Base-by-base conservation (phyloP, 2,113 vertebrate genomes). In the Micronisus gabar region DNA sequence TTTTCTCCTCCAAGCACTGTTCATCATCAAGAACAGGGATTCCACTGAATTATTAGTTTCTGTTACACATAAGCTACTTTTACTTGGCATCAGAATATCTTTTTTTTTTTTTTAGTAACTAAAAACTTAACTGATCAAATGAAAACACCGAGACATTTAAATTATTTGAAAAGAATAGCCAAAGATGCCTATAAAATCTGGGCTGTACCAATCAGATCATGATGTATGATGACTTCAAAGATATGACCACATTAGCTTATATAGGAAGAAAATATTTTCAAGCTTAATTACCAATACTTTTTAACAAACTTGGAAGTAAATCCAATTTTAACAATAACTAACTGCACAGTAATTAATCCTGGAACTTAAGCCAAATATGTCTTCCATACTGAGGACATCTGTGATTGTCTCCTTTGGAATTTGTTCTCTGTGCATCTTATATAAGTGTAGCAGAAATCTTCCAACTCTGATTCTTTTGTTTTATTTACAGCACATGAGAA, bases 341-440 rank as follows among this genome's bases (percentile, higher is more conserved):
- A 96, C 89, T 85, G 89, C 81, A 90, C 78, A 95, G 89, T 91
- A 89, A 97, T 96, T 95, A 95, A 89, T 94, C 81, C 78, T 95
- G 81, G 84, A 95, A 94, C 38, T 66, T 76, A 85, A 94, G 95
- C 91, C 97, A 96, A 96, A 89, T 73, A 55, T 89, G 62, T 95
- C 81, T 97, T 97, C 94, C 95, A 67, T 90, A 94, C 66, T 80
- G 66, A 94, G 86, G 79, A 96, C 93, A 97, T 95, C 95, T 95
- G 96, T 82, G 86, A 92, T 90, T 94, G 90, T 91, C 86, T 95
- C 40, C 45, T 95, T 89, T 95, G 91, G 93, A 95, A 93, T 85
- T 90, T 76, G 86, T 91, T 94, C 95, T 80, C 83, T 89, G 22
- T 65, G 62, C 56, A 76, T 89, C 84, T 95, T 95, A 94, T 76